A percentile compares a stretch with the other conserved stretches of the same genome.
Evolutionary conservation across 2,888 invertebrate species (phyloP).

Genomic region (Macrophya annulata): DNA sequence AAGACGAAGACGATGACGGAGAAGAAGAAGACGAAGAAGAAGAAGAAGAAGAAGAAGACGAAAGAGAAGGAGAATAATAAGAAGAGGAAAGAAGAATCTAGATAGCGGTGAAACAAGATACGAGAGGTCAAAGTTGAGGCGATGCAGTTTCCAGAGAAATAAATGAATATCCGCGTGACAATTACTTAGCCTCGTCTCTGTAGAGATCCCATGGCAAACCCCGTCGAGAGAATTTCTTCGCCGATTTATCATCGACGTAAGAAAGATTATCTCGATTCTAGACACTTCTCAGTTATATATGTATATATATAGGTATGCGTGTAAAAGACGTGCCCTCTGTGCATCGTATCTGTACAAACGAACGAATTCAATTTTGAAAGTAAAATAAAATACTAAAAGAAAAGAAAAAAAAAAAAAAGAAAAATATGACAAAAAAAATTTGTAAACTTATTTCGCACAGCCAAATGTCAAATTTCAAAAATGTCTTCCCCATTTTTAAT

Average conservation of each 20-base stretch:
- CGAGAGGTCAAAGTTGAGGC: slow-evolving; percentile 57
- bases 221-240: slow-evolving; percentile 45
- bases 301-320: not conserved
- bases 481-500: not conserved
- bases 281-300: not conserved
- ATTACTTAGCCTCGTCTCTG: slow-evolving; percentile 55
- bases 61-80: slow-evolving; percentile 58
- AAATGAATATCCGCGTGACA: slow-evolving; percentile 58
- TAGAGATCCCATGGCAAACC: slow-evolving; percentile 21
- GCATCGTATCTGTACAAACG: not conserved
- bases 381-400: too few species aligned
- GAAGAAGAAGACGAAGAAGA: slow-evolving; percentile 36
- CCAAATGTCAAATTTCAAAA: not conserved
- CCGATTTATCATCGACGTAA: slow-evolving; percentile 47
- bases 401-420: too few species aligned
- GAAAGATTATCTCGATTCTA: slow-evolving; percentile 52
- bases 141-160: slow-evolving; percentile 56
- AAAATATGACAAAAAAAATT: not conserved
- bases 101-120: slow-evolving; percentile 52
- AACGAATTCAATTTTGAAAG: not conserved
- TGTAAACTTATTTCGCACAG: not conserved
- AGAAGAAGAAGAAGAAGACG: slow-evolving; percentile 35
- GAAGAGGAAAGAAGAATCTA: slow-evolving; percentile 60
- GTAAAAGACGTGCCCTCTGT: not conserved
- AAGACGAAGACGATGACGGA: slow-evolving; percentile 36